A percentile compares a stretch with the other conserved stretches of the same genome.
Evolutionary conservation across 2,888 invertebrate genomes (phyloP).

Genomic region (Melinaea menophilus): DNA sequence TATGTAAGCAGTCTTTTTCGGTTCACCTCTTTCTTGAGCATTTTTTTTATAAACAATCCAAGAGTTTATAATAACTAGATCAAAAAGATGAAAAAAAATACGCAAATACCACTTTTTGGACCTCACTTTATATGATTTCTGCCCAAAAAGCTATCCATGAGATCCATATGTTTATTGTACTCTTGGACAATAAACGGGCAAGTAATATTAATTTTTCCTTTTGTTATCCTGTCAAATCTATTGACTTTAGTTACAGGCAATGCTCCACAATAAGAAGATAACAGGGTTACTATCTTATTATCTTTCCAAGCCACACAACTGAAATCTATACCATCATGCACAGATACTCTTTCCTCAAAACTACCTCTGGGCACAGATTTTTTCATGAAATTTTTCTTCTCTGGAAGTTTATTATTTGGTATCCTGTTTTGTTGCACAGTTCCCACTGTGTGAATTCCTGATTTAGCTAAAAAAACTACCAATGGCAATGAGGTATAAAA

Average conservation of each 20-base stretch:
- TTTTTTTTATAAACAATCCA: slow-evolving; percentile 29
- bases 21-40: slow-evolving; percentile 40
- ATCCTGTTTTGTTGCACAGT: slow-evolving; percentile 30
- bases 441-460: slow-evolving; percentile 29
- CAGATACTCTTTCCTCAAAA: slow-evolving; percentile 37
- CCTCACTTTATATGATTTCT: slow-evolving; percentile 40
- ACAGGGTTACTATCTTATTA: slow-evolving; percentile 43
- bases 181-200: slow-evolving; percentile 42
- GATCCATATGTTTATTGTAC: slow-evolving; percentile 46
- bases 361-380: slow-evolving; percentile 21
- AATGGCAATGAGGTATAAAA: slow-evolving; percentile 41
- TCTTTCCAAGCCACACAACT: slow-evolving; percentile 45
- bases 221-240: slow-evolving; percentile 40
- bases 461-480: slow-evolving; percentile 22
- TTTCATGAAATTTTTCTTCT: slow-evolving; percentile 19
- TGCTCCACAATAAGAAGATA: slow-evolving; percentile 38
- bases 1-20: slow-evolving; percentile 45
- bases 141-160: slow-evolving; percentile 42
- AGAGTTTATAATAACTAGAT: slow-evolving; percentile 39
- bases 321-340: slow-evolving; percentile 42
- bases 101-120: slow-evolving; percentile 45
- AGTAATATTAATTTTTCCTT: slow-evolving; percentile 39
- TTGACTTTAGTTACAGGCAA: slow-evolving; percentile 39
- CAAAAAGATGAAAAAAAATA: slow-evolving; percentile 43
- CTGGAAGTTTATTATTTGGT: slow-evolving; percentile 4